These are phyloP conservation scores for Chloromyia formosa DNA, from an alignment of 2,888 invertebrate genomes.

Conservation along the genomic window DNA sequence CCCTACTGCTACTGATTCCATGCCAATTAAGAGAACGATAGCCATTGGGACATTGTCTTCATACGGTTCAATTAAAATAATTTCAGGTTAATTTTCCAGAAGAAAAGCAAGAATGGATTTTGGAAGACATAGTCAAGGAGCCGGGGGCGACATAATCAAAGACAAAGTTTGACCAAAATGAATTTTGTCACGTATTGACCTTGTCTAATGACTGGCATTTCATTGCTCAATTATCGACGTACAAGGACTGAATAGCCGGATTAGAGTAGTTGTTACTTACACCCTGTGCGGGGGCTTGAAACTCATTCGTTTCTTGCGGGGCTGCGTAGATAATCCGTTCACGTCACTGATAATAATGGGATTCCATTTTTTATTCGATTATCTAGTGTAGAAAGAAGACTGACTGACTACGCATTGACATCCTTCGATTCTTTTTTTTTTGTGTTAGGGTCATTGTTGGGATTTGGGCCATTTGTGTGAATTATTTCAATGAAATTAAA, in stretches of 20 bases:
- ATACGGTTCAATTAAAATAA: not conserved
- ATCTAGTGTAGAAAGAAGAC: not conserved
- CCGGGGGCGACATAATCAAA: not conserved
- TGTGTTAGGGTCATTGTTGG: too few relatives aligned
- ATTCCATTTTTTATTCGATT: slow-evolving; percentile 19
- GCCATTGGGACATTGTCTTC: too few relatives aligned
- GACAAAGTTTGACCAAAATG: slow-evolving; percentile 16
- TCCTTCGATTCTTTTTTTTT: too few relatives aligned
- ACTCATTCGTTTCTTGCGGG: not conserved
- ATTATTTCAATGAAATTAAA: slow-evolving; percentile 12
- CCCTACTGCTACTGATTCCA: too few relatives aligned
- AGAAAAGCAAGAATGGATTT: slow-evolving; percentile 1
- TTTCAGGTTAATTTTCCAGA: slow-evolving; percentile 21
- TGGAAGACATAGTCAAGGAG: not conserved
- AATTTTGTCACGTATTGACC: slow-evolving; percentile 14
- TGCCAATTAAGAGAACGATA: too few relatives aligned
- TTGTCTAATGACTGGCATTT: slow-evolving; percentile 28
- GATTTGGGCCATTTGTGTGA: not conserved
- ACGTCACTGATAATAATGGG: slow-evolving; percentile 20
- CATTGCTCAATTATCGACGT: slow-evolving; percentile 16
- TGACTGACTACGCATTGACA: slow-evolving; percentile 11
- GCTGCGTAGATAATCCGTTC: slow-evolving; percentile 27
- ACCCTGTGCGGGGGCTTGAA: not conserved
- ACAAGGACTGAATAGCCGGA: not conserved
- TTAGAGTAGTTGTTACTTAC: not conserved